A percentile compares a stretch with the other conserved stretches of the same genome.
These are phyloP conservation scores for Leptinotarsa defecta DNA, from an alignment of 1,140 invertebrate genomes.

Conservation along the genomic window DNA sequence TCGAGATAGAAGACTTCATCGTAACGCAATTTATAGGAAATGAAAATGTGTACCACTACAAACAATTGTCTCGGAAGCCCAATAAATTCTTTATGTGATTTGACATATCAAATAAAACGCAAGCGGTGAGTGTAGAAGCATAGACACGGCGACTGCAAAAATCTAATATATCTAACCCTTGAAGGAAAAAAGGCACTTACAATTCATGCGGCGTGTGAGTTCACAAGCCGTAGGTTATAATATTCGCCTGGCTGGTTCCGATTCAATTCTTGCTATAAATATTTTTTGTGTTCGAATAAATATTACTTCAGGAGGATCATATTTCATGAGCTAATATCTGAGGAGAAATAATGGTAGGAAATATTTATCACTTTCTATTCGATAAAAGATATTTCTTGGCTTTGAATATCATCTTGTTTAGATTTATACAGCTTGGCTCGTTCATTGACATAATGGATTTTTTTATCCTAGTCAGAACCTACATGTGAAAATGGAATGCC, in stretches of 20 bases:
- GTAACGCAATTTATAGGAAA: not conserved
- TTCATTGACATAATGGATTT: too few species aligned
- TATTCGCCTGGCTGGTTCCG: slow-evolving; percentile 2
- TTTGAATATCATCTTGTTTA: not conserved
- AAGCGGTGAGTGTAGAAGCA: slow-evolving; percentile 4
- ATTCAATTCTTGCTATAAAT: slow-evolving; percentile 16
- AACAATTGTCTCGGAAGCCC: not conserved
- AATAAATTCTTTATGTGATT: slow-evolving; percentile 14
- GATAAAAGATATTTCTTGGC: not conserved
- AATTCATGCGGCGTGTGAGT: slow-evolving; percentile 10
- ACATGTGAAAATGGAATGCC: too few species aligned
- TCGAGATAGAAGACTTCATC: not conserved
- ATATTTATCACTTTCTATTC: not conserved
- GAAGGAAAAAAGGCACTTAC: slow-evolving; percentile 17
- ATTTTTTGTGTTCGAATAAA: slow-evolving; percentile 12
- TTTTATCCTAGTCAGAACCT: too few species aligned
- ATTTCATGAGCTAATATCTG: not conserved
- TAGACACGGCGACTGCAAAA: slow-evolving; percentile 19
- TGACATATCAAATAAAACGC: slow-evolving; percentile 14
- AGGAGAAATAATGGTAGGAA: not conserved
- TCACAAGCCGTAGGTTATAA: slow-evolving; percentile 15
- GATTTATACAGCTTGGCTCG: not conserved
- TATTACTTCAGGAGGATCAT: not conserved
- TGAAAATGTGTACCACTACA: not conserved
- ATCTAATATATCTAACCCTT: slow-evolving; percentile 18